Base-by-base conservation (phyloP, 2,888 invertebrate species). In the Drosophila atripex region DNA sequence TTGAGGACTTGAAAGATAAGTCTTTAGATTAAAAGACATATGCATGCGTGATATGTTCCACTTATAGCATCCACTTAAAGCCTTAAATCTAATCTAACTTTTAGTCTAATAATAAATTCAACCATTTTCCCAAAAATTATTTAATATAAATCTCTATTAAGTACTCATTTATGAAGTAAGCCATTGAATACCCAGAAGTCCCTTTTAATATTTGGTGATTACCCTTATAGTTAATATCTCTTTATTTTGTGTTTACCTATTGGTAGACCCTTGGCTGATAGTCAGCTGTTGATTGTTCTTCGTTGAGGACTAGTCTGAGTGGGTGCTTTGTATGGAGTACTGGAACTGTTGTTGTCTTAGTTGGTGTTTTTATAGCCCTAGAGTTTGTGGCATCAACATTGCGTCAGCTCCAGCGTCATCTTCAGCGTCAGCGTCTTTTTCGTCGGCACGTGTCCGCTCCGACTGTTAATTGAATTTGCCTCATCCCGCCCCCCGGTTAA, bases 391-490 rank as follows among this genome's bases (percentile, higher is more conserved):
- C 60, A 60, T 47, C 60, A 45, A 57, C 30, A 49, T 41, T 43
- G 46, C 59, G 58, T 57, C 52, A 38, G 7, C n/a, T n/a, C 7
- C 35, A 41, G 23, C 64, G 38, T 46, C 64, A 25, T 8, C 57
- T 52, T 46, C 49, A 38, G n/a, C 21, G 38, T 18, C 35, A 32
- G 38, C 63, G 46, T 46, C 64, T 28, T 58, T 54, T 58, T 39
- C 39, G 21, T 18, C 41, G 72, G 65, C 72, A 73, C 72, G 72
- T 73, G 73, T 56, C 72, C 75, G 54, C 47, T 35, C 49, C 23
- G 54, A 46, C 58, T 54, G 84, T 84, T 83, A 83, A 83, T 83
- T 83, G 84, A 83, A 83, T 86, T 86, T 75, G 54, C 72, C 47
- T 53, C 32, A 45, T 9, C 8, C 39, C 4, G 11, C 7, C 35